These are phyloP conservation scores for Xanthorhoe designata DNA, from an alignment of 2,888 invertebrate genomes.

Conservation along the genomic window DNA sequence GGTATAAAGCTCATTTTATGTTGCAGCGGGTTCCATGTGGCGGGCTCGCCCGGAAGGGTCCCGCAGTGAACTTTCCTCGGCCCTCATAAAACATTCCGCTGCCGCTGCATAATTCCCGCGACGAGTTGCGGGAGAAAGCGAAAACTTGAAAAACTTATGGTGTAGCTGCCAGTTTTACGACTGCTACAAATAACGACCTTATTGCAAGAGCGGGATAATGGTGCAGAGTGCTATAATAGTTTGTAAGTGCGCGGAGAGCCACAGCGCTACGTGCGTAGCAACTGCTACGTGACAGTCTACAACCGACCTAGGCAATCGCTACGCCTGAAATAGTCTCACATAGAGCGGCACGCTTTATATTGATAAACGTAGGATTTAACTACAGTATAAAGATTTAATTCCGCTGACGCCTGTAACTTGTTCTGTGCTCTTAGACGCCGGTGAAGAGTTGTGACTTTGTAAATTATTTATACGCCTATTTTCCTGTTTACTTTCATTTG, in stretches of 20 bases:
- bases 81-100: constrained; percentile 63
- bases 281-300: constrained; percentile 13
- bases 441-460: constrained; percentile 59
- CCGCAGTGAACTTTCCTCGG: constrained; percentile 54
- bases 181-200: constrained; percentile 14
- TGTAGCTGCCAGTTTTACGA: constrained; percentile 24
- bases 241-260: background rate
- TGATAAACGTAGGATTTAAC: background rate
- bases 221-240: background rate
- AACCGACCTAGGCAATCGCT: constrained; percentile 5
- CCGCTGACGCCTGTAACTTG: constrained; percentile 6
- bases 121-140: constrained; percentile 42
- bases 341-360: background rate
- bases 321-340: background rate
- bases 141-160: constrained; percentile 31
- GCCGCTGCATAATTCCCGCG: constrained; percentile 58
- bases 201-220: constrained; percentile 12
- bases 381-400: background rate
- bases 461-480: constrained; percentile 67
- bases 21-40: background rate
- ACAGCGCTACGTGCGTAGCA: background rate
- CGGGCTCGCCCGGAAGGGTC: constrained; percentile 44
- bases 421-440: constrained; percentile 24
- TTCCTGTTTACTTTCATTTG: constrained; percentile 69
- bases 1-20: background rate